Percentiles rank a stretch among this genome's conserved stretches.
These are phyloP conservation scores for Eumeta japonica DNA, from an alignment of 1,140 invertebrate genomes.

Conservation along the genomic window DNA sequence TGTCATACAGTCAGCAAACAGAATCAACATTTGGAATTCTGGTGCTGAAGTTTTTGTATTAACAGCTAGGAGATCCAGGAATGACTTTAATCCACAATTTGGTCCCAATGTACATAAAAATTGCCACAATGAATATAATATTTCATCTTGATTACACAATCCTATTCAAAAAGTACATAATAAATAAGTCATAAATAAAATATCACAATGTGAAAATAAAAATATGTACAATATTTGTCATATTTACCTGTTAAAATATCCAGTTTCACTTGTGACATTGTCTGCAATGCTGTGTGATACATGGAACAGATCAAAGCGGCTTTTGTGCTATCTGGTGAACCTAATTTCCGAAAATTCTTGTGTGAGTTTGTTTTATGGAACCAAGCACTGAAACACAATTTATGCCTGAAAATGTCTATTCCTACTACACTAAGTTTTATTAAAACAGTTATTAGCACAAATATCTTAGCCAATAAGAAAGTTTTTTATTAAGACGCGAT, in stretches of 20 bases:
- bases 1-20: slow-evolving; percentile 96
- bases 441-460: too few species aligned
- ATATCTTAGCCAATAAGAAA: too few species aligned
- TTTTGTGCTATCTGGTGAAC: slow-evolving; percentile 76
- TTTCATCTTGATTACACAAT: slow-evolving; percentile 88
- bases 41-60: slow-evolving; percentile 74
- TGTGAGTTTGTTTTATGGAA: slow-evolving; percentile 58
- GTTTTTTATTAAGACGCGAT: too few species aligned
- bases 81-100: slow-evolving; percentile 84
- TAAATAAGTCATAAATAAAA: slow-evolving; percentile 3
- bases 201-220: background rate
- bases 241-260: slow-evolving; percentile 89
- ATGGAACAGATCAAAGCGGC: slow-evolving; percentile 85
- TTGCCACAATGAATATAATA: slow-evolving; percentile 89
- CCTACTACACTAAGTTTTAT: too few species aligned
- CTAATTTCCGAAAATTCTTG: slow-evolving; percentile 71
- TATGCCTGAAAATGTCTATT: background rate
- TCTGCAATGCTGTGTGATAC: slow-evolving; percentile 87
- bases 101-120: slow-evolving; percentile 86
- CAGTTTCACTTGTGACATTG: slow-evolving; percentile 86
- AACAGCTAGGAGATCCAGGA: slow-evolving; percentile 80
- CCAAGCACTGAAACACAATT: background rate
- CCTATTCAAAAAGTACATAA: slow-evolving; percentile 56
- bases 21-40: slow-evolving; percentile 87
- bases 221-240: background rate